These are phyloP conservation scores for Catocala sponsa DNA, from an alignment of 2,888 invertebrate genomes.

Conservation along the genomic window DNA sequence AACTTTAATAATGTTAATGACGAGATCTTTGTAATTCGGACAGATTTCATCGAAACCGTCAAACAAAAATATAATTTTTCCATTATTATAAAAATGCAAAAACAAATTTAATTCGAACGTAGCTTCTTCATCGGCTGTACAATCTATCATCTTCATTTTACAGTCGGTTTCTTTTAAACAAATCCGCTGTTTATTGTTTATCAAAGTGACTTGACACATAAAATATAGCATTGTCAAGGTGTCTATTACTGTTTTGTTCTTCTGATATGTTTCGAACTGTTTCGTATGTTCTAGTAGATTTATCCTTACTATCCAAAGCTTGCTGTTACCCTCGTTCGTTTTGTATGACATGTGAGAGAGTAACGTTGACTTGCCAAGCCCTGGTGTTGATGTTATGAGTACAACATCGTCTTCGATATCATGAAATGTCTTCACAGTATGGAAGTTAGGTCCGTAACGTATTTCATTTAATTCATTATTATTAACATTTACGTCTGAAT, in stretches of 20 bases:
- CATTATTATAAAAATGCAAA: slow-evolving; percentile 16
- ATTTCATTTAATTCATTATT: slow-evolving; percentile 18
- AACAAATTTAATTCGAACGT: slow-evolving; percentile 13
- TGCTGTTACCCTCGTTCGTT: slow-evolving; percentile 1
- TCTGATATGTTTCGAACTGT: slow-evolving; percentile 10
- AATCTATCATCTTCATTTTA: not conserved
- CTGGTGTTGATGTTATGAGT: slow-evolving; percentile 13
- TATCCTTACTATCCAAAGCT: slow-evolving; percentile 11
- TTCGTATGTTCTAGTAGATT: slow-evolving; percentile 13
- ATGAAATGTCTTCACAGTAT: slow-evolving; percentile 15
- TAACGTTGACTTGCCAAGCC: slow-evolving; percentile 33
- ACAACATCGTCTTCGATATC: slow-evolving; percentile 8
- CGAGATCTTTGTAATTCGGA: slow-evolving; percentile 13
- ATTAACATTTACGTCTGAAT: not conserved
- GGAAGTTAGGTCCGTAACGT: not conserved
- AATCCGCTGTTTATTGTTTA: not conserved
- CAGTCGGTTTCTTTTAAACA: not conserved
- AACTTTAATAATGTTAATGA: slow-evolving; percentile 10
- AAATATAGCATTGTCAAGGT: slow-evolving; percentile 3
- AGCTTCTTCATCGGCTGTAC: slow-evolving; percentile 1
- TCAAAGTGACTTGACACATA: slow-evolving; percentile 5
- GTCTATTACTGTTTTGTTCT: not conserved
- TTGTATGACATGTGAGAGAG: slow-evolving; percentile 18
- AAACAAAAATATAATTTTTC: slow-evolving; percentile 15
- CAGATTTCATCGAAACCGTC: slow-evolving; percentile 29